Conservation (phyloP, 1,140 invertebrate species). For the Ridgeia piscesae region DNA sequence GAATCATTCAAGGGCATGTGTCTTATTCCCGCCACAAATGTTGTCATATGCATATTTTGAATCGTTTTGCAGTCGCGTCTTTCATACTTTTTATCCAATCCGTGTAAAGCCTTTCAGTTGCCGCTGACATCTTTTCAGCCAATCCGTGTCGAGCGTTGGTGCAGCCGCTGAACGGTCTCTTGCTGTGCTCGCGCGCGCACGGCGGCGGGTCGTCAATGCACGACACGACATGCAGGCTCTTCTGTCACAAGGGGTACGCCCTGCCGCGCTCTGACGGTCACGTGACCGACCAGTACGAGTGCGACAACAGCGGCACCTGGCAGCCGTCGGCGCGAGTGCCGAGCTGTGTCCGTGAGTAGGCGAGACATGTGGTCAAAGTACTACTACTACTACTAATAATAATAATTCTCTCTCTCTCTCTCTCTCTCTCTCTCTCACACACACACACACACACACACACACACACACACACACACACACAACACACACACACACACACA, state of each 20-base stretch:
- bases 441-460: no score
- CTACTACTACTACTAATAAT: no score
- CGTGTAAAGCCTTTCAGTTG: not conserved
- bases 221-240: slow-evolving; percentile 21
- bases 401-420: no score
- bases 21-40: no score
- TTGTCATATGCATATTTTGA: no score
- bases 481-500: no score
- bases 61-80: no score
- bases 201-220: slow-evolving; percentile 13
- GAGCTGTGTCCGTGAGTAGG: slow-evolving; percentile 24
- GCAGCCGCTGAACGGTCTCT: slow-evolving; percentile 20
- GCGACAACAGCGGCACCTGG: slow-evolving; percentile 21
- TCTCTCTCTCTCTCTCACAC: no score
- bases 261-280: not conserved
- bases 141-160: slow-evolving; percentile 23
- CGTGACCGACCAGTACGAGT: slow-evolving; percentile 15
- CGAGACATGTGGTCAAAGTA: no score
- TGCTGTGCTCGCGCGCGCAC: slow-evolving; percentile 26
- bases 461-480: no score
- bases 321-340: slow-evolving; percentile 18
- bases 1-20: not conserved
- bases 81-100: not conserved
- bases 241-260: slow-evolving; percentile 21
- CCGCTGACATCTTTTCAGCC: slow-evolving; percentile 8